Evolutionary conservation across 2,888 invertebrate species (phyloP).

Genomic region (Agrotis ipsilon): DNA sequence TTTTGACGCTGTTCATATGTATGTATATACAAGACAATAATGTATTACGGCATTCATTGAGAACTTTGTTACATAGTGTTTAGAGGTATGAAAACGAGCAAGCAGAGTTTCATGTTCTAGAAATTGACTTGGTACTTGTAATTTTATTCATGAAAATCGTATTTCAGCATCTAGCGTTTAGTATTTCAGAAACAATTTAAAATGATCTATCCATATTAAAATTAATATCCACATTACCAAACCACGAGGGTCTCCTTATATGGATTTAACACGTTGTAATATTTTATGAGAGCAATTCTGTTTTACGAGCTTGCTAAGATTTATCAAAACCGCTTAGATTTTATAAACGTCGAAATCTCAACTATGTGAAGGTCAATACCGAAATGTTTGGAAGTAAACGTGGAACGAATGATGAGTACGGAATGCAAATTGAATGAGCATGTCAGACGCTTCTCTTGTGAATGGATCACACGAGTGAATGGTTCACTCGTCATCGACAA

Average conservation of each 20-base stretch:
- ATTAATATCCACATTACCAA: conserved; percentile 17
- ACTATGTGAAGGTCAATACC: conserved; percentile 40
- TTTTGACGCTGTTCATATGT: too few species aligned
- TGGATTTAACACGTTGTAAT: conserved; percentile 48
- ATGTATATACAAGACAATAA: too few species aligned
- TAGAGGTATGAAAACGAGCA: too few species aligned
- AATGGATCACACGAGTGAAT: not conserved
- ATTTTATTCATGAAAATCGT: not conserved
- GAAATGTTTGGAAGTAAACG: conserved; percentile 37
- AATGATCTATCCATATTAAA: conserved; percentile 38
- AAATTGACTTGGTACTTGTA: not conserved
- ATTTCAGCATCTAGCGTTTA: not conserved
- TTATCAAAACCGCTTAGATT: conserved; percentile 7
- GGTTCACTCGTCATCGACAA: not conserved
- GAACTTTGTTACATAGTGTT: too few species aligned
- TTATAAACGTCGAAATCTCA: conserved; percentile 24
- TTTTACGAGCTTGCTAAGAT: conserved; percentile 42
- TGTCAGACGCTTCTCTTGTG: not conserved
- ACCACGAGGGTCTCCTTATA: conserved; percentile 28
- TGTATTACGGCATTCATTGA: too few species aligned
- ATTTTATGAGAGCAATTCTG: conserved; percentile 39
- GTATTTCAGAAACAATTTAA: conserved; percentile 6
- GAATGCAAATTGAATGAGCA: conserved; percentile 38
- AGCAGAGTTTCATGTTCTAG: not conserved
- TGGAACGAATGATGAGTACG: conserved; percentile 48